Percentiles rank a stretch among this genome's conserved stretches.
Evolutionary conservation across 1,140 invertebrate genomes (phyloP).

Genomic region (Anoplolepis gracilipes): DNA sequence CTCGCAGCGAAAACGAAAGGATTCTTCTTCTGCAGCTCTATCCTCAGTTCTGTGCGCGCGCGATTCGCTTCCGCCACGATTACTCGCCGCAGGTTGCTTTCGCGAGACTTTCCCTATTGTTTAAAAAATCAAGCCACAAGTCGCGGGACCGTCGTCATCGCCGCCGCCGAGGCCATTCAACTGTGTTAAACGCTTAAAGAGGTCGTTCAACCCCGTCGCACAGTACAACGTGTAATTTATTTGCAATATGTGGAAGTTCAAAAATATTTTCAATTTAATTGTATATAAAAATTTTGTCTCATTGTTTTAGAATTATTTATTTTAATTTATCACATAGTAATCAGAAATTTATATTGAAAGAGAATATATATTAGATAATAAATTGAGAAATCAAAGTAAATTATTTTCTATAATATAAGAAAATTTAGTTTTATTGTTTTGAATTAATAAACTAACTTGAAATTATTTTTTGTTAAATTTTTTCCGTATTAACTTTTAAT

Average conservation of each 20-base stretch:
- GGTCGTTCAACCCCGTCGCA: constrained; percentile 64
- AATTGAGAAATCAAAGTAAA: not conserved
- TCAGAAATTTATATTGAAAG: not conserved
- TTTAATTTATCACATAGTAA: not conserved
- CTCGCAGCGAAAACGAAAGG: constrained; percentile 79
- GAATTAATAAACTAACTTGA: not conserved
- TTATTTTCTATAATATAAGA: not conserved
- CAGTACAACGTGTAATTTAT: constrained; percentile 4
- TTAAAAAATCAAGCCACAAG: constrained; percentile 73
- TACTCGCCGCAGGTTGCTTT: constrained; percentile 76
- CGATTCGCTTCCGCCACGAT: constrained; percentile 51
- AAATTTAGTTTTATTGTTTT: not conserved
- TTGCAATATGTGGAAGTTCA: not conserved
- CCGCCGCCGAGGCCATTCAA: constrained; percentile 70
- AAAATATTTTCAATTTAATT: constrained; percentile 20
- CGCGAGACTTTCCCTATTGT: constrained; percentile 85
- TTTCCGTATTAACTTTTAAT: not conserved
- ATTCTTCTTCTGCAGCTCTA: constrained; percentile 58
- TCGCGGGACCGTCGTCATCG: constrained; percentile 34
- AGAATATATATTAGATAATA: not conserved
- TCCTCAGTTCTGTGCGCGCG: constrained; percentile 33
- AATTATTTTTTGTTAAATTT: not conserved
- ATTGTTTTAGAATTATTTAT: not conserved
- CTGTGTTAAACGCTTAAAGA: constrained; percentile 64
- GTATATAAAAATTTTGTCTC: not conserved